A percentile compares a stretch with the other conserved stretches of the same genome.
phyloP scores from a whole-genome alignment of 2,888 invertebrate genomes.

The Amphipyra berbera region DNA sequence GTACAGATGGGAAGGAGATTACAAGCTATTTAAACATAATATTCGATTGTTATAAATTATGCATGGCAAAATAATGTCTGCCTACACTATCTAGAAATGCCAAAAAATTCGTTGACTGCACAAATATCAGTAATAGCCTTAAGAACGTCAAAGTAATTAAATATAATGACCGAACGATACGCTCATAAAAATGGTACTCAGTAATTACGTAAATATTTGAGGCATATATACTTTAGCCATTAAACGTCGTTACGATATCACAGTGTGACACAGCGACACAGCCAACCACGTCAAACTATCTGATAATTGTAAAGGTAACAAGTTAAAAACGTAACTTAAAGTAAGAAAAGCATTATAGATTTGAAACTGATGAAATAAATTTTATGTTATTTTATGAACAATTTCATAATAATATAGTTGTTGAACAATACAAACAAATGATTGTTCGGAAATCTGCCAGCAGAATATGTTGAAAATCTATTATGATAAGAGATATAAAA shows the following conservation, averaged over 20 bases:
- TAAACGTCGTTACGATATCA: conserved; percentile 27
- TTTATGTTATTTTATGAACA: neutral
- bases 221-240: conserved; percentile 21
- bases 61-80: conserved; percentile 30
- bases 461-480: conserved; percentile 13
- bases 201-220: conserved; percentile 44
- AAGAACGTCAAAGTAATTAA: conserved; percentile 38
- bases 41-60: conserved; percentile 52
- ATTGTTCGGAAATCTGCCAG: conserved; percentile 1
- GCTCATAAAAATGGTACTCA: conserved; percentile 37
- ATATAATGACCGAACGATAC: conserved; percentile 29
- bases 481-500: conserved; percentile 14
- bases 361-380: neutral
- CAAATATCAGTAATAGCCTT: conserved; percentile 19
- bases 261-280: conserved; percentile 12
- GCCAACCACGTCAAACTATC: conserved; percentile 17
- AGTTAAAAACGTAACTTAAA: too few species aligned
- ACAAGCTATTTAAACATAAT: conserved; percentile 74
- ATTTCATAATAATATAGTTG: neutral
- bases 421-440: neutral
- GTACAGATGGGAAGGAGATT: conserved; percentile 75
- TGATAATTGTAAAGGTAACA: conserved; percentile 11
- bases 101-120: conserved; percentile 20
- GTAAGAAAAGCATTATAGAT: conserved; percentile 1
- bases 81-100: conserved; percentile 16